A percentile compares a stretch with the other conserved stretches of the same genome.
Evolutionary conservation across 2,113 vertebrate genomes (phyloP).

Genomic region (Coregonus clupeaformis): DNA sequence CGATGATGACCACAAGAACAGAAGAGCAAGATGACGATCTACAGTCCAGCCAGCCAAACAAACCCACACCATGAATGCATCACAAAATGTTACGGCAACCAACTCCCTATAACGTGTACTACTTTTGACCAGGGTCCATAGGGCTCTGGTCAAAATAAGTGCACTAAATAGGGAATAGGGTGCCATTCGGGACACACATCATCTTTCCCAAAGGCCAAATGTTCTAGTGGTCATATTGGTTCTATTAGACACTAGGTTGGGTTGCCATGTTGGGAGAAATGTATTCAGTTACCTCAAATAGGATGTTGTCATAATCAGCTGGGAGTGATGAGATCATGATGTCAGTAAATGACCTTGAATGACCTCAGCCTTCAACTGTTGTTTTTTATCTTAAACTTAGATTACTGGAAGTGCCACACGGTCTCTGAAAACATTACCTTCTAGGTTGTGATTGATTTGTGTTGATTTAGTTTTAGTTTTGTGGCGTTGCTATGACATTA

Average conservation of each 20-base stretch:
- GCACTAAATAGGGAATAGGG: too few species aligned
- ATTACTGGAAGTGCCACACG: constrained; percentile 16
- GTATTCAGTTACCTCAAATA: neutral
- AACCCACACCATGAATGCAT: too few species aligned
- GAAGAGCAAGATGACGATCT: neutral
- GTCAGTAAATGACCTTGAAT: neutral
- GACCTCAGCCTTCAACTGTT: neutral
- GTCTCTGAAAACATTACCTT: neutral
- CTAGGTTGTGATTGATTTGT: constrained; percentile 22
- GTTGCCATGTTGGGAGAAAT: neutral
- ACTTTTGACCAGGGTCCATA: too few species aligned
- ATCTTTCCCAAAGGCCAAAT: neutral
- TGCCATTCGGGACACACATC: too few species aligned
- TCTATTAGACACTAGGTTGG: neutral
- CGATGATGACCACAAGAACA: neutral
- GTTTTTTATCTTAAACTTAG: constrained; percentile 1
- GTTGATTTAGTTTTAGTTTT: neutral
- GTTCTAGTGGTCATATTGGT: neutral
- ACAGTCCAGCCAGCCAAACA: too few species aligned
- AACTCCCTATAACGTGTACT: too few species aligned
- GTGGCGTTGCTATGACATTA: neutral
- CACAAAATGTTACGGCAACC: too few species aligned
- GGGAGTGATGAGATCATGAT: neutral
- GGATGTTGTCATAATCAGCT: neutral
- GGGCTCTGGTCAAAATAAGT: too few species aligned